phyloP scores from a whole-genome alignment of 2,888 invertebrate species.

The Panorpa germanica region DNA sequence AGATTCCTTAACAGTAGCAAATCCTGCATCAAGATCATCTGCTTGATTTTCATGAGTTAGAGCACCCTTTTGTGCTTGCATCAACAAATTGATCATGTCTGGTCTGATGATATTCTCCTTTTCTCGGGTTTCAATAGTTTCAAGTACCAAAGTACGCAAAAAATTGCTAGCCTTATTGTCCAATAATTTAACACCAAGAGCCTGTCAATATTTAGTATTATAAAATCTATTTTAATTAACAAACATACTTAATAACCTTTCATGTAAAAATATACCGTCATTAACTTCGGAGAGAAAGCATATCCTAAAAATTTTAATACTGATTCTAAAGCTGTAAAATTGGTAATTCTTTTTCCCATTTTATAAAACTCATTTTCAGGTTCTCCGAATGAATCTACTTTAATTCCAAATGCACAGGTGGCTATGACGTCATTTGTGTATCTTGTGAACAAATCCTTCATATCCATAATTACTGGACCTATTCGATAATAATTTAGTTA shows the following conservation, averaged over 20 bases:
- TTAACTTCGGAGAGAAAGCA: conserved; percentile 1
- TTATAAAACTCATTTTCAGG: conserved; percentile 31
- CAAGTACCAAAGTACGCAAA: conserved; percentile 22
- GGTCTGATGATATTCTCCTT: conserved; percentile 23
- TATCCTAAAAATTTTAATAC: conserved; percentile 14
- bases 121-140: conserved; percentile 23
- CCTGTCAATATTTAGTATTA: no score
- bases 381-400: conserved; percentile 30
- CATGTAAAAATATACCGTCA: conserved; percentile 10
- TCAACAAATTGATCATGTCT: conserved; percentile 33
- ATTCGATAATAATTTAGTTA: conserved; percentile 4
- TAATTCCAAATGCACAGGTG: conserved; percentile 28
- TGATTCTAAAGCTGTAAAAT: conserved; percentile 16
- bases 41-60: conserved; percentile 9
- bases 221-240: no score
- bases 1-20: conserved; percentile 17
- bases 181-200: no score
- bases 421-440: conserved; percentile 33
- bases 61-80: conserved; percentile 29
- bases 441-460: conserved; percentile 25
- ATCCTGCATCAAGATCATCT: conserved; percentile 13
- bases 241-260: conserved; percentile 10
- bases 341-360: conserved; percentile 24
- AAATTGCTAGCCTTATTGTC: conserved; percentile 16
- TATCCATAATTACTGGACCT: conserved; percentile 17